Conservation (phyloP, 2,797 vertebrate species). For the Poeciliopsis turneri region DNA sequence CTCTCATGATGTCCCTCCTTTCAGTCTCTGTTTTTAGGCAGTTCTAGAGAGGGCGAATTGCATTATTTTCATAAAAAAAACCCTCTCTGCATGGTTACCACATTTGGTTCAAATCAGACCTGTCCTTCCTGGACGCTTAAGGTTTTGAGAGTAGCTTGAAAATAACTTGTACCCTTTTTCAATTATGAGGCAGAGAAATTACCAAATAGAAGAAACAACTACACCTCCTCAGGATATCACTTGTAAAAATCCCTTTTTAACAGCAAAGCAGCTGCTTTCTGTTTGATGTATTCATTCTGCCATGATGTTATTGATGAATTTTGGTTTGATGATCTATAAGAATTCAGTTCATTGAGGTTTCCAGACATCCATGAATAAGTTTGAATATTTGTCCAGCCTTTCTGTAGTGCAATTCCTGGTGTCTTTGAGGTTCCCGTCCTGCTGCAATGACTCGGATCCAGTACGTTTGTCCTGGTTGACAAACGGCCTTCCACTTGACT, state of each 20-base stretch:
- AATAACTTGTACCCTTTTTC: not conserved
- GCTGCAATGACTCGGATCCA: not conserved
- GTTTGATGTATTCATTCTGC: not conserved
- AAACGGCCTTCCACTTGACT: not conserved
- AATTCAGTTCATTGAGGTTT: not conserved
- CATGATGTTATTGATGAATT: not conserved
- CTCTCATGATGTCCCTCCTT: not conserved
- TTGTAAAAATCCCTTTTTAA: not conserved
- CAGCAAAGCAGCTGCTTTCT: not conserved
- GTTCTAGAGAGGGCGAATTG: not conserved
- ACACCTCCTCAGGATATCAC: not conserved
- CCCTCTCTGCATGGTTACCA: not conserved
- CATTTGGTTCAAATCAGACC: not conserved
- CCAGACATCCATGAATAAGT: not conserved
- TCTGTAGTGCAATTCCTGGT: not conserved
- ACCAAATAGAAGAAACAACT: not conserved
- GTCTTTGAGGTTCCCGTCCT: not conserved
- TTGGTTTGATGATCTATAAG: not conserved
- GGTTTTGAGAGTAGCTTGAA: not conserved
- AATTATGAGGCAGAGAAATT: not conserved
- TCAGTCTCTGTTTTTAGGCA: not conserved
- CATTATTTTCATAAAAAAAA: not conserved
- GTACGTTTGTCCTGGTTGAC: not conserved
- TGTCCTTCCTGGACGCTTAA: not conserved
- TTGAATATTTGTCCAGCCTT: not conserved